Conservation (phyloP, 2,797 vertebrate species). For the Zalophus californianus region DNA sequence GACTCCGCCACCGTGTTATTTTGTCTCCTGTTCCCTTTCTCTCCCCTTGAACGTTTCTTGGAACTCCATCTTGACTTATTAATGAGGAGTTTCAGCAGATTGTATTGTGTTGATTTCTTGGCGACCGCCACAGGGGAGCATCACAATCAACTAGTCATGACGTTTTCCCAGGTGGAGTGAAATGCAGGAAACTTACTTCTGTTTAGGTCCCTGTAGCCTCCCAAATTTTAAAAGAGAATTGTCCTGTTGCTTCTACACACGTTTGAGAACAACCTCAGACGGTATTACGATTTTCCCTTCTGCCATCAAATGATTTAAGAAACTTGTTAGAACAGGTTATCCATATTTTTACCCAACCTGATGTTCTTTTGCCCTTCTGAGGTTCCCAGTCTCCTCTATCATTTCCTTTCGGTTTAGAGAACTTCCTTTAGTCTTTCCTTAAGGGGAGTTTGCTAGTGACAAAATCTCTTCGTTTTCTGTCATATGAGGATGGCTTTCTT, state of each 20-base stretch:
- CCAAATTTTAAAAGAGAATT: neutral
- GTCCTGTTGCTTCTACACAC: fast-evolving
- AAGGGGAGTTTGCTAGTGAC: neutral
- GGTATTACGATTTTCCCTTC: neutral
- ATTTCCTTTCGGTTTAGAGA: neutral
- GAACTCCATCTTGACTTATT: neutral
- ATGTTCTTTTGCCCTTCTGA: neutral
- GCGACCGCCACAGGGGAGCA: too few species aligned
- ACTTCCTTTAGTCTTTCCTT: neutral
- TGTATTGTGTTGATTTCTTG: neutral
- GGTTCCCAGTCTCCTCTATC: fast-evolving
- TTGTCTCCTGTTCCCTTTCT: neutral
- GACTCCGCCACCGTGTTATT: fast-evolving
- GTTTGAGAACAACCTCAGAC: too few species aligned
- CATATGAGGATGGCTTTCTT: neutral
- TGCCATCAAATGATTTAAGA: neutral
- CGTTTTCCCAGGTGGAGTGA: neutral
- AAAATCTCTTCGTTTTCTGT: too few species aligned
- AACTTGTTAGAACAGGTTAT: neutral
- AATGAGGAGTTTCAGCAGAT: neutral
- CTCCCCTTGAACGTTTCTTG: neutral
- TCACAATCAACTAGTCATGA: fast-evolving
- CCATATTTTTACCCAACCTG: neutral
- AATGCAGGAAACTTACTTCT: neutral
- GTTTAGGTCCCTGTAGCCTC: neutral